A percentile compares a stretch with the other conserved stretches of the same genome.
These are phyloP conservation scores for Fragum whitleyi DNA, from an alignment of 2,888 invertebrate species.

Conservation along the genomic window DNA sequence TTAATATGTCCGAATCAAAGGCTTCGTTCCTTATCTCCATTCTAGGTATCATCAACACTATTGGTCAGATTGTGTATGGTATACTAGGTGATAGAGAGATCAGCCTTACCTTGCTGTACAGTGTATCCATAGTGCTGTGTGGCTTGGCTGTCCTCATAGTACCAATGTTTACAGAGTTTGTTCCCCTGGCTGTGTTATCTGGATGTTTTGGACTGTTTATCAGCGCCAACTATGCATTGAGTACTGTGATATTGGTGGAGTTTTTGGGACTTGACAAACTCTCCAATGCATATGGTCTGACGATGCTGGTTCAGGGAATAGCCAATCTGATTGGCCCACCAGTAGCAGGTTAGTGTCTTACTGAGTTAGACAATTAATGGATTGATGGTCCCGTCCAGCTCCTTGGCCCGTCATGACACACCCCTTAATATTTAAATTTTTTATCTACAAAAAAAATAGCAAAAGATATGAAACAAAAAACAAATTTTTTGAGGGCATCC, in stretches of 20 bases:
- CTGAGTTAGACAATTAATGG: no score
- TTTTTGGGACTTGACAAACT: slow-evolving; percentile 95
- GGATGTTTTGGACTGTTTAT: slow-evolving; percentile 93
- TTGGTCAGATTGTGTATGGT: slow-evolving; percentile 91
- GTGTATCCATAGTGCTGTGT: slow-evolving; percentile 89
- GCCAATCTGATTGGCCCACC: slow-evolving; percentile 92
- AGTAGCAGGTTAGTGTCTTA: slow-evolving; percentile 90
- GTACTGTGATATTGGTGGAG: slow-evolving; percentile 94
- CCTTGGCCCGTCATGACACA: no score
- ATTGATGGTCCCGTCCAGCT: no score
- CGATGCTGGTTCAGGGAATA: slow-evolving; percentile 94
- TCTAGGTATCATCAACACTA: slow-evolving; percentile 92
- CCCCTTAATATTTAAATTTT: no score
- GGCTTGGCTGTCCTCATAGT: slow-evolving; percentile 83
- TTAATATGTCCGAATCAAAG: slow-evolving; percentile 85
- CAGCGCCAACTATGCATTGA: slow-evolving; percentile 95
- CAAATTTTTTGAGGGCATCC: no score
- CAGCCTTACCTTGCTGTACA: slow-evolving; percentile 93
- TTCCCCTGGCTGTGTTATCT: slow-evolving; percentile 70
- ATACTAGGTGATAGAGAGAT: slow-evolving; percentile 94
- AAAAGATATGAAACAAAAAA: no score
- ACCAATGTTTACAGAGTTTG: slow-evolving; percentile 75
- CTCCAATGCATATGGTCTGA: slow-evolving; percentile 95
- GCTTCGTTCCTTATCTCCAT: slow-evolving; percentile 92
- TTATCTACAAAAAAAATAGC: no score